These are phyloP conservation scores for Pterocles burchelli DNA, from an alignment of 2,113 vertebrate species.

Conservation along the genomic window DNA sequence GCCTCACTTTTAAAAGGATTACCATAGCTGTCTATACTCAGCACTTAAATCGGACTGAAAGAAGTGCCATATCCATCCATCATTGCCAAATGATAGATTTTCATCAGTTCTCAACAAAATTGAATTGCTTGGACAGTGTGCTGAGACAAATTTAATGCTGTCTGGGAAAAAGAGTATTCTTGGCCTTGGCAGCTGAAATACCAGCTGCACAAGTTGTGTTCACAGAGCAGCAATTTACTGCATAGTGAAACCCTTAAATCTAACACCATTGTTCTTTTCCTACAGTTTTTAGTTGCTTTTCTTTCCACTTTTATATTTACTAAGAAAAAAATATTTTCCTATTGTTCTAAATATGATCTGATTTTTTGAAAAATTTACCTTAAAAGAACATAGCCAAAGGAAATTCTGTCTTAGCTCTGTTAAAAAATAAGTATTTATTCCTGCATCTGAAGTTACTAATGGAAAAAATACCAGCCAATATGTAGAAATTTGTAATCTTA, in stretches of 20 bases:
- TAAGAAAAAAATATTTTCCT: background rate
- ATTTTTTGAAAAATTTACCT: background rate
- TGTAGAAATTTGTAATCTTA: background rate
- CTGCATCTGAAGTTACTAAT: background rate
- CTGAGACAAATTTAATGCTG: constrained; percentile 70
- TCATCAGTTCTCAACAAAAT: constrained; percentile 70
- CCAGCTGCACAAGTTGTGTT: constrained; percentile 6
- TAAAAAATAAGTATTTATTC: background rate
- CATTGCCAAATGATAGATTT: constrained; percentile 67
- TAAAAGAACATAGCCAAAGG: background rate
- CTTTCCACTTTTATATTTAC: background rate
- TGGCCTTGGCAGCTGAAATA: constrained; percentile 62
- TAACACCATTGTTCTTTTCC: background rate
- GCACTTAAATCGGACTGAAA: constrained; percentile 49
- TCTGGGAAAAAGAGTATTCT: constrained; percentile 52
- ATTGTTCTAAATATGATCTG: background rate
- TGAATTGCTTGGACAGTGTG: constrained; percentile 64
- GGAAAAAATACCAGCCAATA: background rate
- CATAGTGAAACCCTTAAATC: constrained; percentile 9
- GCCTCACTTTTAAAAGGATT: constrained; percentile 54
- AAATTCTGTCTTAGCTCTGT: background rate
- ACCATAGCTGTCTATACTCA: constrained; percentile 42
- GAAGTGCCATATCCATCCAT: constrained; percentile 46
- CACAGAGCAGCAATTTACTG: background rate
- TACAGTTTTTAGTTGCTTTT: background rate